Evolutionary conservation across 2,113 vertebrate genomes (phyloP), one percentile per base, ranked within the genome.

Genomic region (Megaceryle torquata): DNA sequence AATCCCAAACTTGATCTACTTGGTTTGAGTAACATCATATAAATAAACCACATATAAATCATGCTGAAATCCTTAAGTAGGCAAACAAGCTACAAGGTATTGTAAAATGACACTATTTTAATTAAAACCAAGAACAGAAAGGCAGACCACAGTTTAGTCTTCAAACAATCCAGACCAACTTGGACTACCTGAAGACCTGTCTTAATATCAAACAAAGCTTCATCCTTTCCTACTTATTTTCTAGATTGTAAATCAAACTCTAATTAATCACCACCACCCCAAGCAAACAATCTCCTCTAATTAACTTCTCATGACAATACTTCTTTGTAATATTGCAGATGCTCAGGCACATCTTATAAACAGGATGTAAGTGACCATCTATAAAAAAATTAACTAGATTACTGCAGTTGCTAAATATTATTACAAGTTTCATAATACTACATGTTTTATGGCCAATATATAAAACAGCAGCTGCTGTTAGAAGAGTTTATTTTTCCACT

Each of bases 311-410:
- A 54, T 48, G 48, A 88, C 68, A 92, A 68, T 35, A 43, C 21
- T 8, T 60, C 18, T 89, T 79, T 69, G 61, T 64, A 64, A 63
- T 24, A 57, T 19, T 69, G 57, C 91, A 93, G 93, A 95, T 89
- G 91, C 54, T 92, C 64, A 51, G 80, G 41, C 39, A 44, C 31
- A 41, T 83, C 54, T 83, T 61, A 88, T 79, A 96, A 96, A 95
- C 91, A 95, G 94, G 95, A 93, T 93, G 44, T 41, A 82, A 86
- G 61, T 29, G 76, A 85, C 24, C 0, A 2, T 77, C 35, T 83
- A 81, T 89, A 88, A 65, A 72, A 82, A 84, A 97, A 91, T 82
- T 88, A 91, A 84, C 67, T 54, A 70, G 53, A 82, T 93, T 85
- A 74, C 79, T 88, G 48, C 79, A 81, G 67, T 89, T 87, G 57